Conservation (phyloP, 2,113 vertebrate species). For the Pseudonaja textilis region DNA sequence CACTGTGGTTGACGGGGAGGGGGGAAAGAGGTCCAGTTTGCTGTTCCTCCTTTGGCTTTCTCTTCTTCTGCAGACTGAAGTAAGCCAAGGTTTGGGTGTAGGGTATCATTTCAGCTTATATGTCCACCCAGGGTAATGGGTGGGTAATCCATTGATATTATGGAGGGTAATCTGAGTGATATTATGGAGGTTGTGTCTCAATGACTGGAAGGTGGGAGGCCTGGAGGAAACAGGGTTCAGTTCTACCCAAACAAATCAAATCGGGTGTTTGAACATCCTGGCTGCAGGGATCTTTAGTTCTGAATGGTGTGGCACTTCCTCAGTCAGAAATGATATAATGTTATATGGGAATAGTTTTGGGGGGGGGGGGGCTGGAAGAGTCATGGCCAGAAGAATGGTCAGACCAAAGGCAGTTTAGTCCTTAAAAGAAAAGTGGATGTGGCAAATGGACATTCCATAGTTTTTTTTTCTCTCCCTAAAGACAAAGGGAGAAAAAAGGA, state of each 20-base stretch:
- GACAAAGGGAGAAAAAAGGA: not conserved
- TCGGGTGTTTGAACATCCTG: not conserved
- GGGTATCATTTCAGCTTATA: not conserved
- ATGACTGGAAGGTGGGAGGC: not conserved
- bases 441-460: not conserved
- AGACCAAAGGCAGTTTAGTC: not conserved
- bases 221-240: not conserved
- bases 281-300: not conserved
- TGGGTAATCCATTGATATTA: too few relatives aligned
- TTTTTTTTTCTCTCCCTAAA: not conserved
- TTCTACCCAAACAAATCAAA: not conserved
- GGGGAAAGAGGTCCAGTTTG: not conserved
- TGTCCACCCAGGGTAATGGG: not conserved
- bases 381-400: not conserved
- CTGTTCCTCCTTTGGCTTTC: not conserved
- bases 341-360: not conserved
- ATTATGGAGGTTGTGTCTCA: not conserved
- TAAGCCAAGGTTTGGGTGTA: not conserved
- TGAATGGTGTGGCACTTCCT: not conserved
- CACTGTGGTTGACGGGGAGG: not conserved
- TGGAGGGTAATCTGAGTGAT: not conserved
- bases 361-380: not conserved
- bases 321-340: not conserved
- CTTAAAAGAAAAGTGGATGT: not conserved
- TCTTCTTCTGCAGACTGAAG: not conserved